Conservation (phyloP, 2,888 invertebrate genomes). For the Cyclophora albipunctata region DNA sequence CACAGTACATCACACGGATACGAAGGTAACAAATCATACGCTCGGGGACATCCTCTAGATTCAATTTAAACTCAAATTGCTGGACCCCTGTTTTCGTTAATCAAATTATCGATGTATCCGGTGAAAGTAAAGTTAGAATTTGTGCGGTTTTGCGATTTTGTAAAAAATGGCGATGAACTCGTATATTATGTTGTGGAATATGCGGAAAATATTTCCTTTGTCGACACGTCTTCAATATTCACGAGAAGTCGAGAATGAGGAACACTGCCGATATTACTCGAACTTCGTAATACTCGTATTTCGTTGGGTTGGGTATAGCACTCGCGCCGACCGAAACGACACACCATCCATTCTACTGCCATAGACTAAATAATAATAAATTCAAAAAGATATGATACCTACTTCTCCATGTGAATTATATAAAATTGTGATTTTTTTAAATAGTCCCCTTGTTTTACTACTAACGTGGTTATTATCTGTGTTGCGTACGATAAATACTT, state of each 20-base stretch:
- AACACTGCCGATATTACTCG: conserved; percentile 15
- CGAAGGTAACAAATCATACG: conserved; percentile 50
- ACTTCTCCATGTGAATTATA: background rate
- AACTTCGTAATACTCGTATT: conserved; percentile 25
- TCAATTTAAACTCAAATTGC: conserved; percentile 45
- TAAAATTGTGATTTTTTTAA: no score
- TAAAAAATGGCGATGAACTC: conserved; percentile 29
- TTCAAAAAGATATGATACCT: conserved; percentile 1
- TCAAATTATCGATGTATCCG: conserved; percentile 65
- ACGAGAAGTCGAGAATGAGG: conserved; percentile 43
- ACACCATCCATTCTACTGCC: conserved; percentile 1
- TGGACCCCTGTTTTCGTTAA: conserved; percentile 49
- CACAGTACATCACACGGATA: conserved; percentile 59
- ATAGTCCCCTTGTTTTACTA: no score
- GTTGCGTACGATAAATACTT: no score
- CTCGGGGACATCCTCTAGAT: conserved; percentile 58
- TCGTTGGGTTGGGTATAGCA: conserved; percentile 39
- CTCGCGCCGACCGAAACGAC: conserved; percentile 1
- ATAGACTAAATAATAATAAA: conserved; percentile 5
- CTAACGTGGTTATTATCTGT: no score
- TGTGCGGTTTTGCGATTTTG: conserved; percentile 26
- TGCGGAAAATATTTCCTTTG: conserved; percentile 33
- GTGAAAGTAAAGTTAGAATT: conserved; percentile 45
- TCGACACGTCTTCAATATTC: conserved; percentile 47
- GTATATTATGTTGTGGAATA: conserved; percentile 26